phyloP scores from a whole-genome alignment of 2,797 vertebrate genomes.

The Margarornis squamiger region DNA sequence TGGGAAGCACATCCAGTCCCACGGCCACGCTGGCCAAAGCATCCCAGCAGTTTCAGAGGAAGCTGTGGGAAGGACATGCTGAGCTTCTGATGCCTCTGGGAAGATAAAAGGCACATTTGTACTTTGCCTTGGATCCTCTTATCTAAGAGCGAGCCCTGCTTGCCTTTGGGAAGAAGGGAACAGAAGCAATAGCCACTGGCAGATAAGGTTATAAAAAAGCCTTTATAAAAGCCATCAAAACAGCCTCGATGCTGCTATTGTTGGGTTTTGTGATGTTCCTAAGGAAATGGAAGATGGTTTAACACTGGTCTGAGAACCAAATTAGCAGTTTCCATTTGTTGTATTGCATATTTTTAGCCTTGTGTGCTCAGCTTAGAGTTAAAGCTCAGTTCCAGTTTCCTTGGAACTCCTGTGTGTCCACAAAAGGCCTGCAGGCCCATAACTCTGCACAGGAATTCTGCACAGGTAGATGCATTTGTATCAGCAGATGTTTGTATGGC shows the following conservation, averaged over 20 bases:
- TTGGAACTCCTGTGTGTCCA: background rate
- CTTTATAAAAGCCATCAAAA: background rate
- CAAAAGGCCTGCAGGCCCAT: background rate
- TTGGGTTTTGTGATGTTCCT: background rate
- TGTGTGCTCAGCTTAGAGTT: background rate
- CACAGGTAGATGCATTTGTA: background rate
- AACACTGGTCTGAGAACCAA: background rate
- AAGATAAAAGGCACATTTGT: background rate
- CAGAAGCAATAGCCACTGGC: background rate
- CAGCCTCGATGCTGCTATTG: background rate
- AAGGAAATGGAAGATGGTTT: background rate
- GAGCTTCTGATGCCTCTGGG: background rate
- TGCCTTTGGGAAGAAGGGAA: background rate
- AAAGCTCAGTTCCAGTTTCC: background rate
- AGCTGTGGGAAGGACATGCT: background rate
- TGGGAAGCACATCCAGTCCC: background rate
- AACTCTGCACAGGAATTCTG: background rate
- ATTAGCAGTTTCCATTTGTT: background rate
- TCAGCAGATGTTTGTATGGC: background rate
- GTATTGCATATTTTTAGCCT: background rate
- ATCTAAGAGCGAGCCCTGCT: background rate
- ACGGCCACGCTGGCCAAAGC: accelerated
- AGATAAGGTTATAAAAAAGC: background rate
- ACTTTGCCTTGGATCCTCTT: background rate
- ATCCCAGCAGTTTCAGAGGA: background rate